These are phyloP conservation scores for Drosophila chauvacae DNA, from an alignment of 1,140 invertebrate genomes.

Conservation along the genomic window DNA sequence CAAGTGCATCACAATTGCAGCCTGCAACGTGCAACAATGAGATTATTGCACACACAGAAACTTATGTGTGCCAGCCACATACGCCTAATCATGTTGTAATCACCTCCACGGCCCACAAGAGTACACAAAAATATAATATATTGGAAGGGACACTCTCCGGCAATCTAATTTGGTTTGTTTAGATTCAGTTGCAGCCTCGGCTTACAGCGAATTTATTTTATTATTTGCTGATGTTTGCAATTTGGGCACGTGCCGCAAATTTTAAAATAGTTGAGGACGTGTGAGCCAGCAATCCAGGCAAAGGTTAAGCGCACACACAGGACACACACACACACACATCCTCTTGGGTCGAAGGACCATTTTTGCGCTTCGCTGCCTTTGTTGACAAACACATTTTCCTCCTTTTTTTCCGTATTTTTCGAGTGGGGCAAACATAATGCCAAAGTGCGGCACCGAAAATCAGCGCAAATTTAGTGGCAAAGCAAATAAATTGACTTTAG, in stretches of 20 bases:
- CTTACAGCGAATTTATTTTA: conserved; percentile 82
- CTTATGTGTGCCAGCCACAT: conserved; percentile 64
- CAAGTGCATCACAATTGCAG: conserved; percentile 31
- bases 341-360: conserved; percentile 39
- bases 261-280: conserved; percentile 79
- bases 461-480: conserved; percentile 82
- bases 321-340: conserved; percentile 16
- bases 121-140: conserved; percentile 14
- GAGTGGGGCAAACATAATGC: conserved; percentile 65
- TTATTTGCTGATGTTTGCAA: conserved; percentile 84
- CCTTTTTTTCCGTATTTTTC: conserved; percentile 19
- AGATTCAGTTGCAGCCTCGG: conserved; percentile 33
- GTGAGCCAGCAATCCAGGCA: conserved; percentile 56
- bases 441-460: conserved; percentile 53
- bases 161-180: conserved; percentile 68
- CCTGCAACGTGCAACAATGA: conserved; percentile 39
- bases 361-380: conserved; percentile 76
- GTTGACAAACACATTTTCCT: conserved; percentile 69
- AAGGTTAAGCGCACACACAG: conserved; percentile 46
- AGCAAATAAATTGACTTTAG: conserved; percentile 82
- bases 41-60: conserved; percentile 29
- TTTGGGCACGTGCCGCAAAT: conserved; percentile 82
- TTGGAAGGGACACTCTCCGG: conserved; percentile 13
- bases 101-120: conserved; percentile 20
- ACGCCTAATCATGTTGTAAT: conserved; percentile 65